phyloP scores from a whole-genome alignment of 2,888 invertebrate genomes.

The Lysandra bellargus region DNA sequence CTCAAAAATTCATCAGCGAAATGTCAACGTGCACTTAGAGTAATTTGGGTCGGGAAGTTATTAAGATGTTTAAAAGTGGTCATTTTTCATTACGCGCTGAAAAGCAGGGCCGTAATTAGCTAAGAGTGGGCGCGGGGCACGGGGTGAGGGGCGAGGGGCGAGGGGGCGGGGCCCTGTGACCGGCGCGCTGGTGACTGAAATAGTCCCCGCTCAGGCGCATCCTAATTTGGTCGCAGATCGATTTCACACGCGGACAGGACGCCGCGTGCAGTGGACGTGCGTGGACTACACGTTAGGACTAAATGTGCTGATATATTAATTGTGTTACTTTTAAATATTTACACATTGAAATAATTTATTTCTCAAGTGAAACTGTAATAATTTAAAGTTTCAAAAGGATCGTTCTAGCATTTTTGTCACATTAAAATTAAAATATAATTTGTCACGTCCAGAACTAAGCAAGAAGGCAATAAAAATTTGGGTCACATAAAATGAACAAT shows the following conservation, averaged over 20 bases:
- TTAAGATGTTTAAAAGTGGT: conserved; percentile 35
- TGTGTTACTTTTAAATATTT: neutral
- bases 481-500: too few relatives aligned
- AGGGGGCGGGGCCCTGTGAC: conserved; percentile 45
- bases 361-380: neutral
- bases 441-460: too few relatives aligned
- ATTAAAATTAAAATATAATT: too few relatives aligned
- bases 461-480: too few relatives aligned
- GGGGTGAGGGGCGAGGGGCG: conserved; percentile 32
- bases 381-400: neutral
- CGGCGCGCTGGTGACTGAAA: conserved; percentile 68
- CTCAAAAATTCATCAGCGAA: neutral
- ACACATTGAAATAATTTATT: neutral
- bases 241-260: conserved; percentile 55
- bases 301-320: neutral
- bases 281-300: neutral
- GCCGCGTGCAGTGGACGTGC: conserved; percentile 45
- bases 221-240: conserved; percentile 81
- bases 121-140: conserved; percentile 42
- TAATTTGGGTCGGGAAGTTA: conserved; percentile 38
- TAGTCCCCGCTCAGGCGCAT: conserved; percentile 64
- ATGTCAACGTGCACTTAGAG: conserved; percentile 30
- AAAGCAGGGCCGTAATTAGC: conserved; percentile 38
- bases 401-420: too few relatives aligned
- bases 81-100: conserved; percentile 33